Base-by-base conservation (phyloP, 2,113 vertebrate genomes). In the Nyctereutes procyonoides region DNA sequence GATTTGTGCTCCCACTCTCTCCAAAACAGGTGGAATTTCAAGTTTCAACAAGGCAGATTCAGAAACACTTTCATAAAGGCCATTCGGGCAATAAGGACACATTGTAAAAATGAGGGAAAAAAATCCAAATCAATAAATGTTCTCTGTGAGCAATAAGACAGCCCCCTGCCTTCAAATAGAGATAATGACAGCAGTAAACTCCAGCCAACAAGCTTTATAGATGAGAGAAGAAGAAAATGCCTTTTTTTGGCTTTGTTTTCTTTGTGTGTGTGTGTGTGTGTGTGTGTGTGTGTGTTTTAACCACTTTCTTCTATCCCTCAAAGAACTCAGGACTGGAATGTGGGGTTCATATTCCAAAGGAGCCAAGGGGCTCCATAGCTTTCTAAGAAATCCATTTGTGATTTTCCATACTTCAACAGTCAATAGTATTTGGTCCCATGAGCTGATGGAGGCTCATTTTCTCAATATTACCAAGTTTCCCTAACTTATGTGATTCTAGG, bases 101-200 rank as follows among this genome's bases (percentile, higher is more conserved):
- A 87, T 88, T 95, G 53, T 93, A 95, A 95, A 97, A 94, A 88
- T 48, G 65, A 80, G 24, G 38, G 85, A 84, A 88, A 74, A 91
- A 86, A 20, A 43, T 43, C 43, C 15, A 88, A 96, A 93, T 95
- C 89, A 97, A 93, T 97, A 96, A 90, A 90, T 95, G 35, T 93
- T 90, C 30, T 95, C 62, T 76, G 56, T 10, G 76, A 63, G 63
- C 88, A 80, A 88, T 95, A 96, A 92, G 80, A 95, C 56, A 96
- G 43, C 2, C 58, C n/a, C 15, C 26, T 89, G 74, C 22, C 76
- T 96, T 96, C 79, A 96, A 95, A 93, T 19, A 69, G n/a, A 83
- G 65, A 73, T 93, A 94, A 96, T 30, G 22, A 95, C 24, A 35
- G 9, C 58, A 92, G 43, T 83, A 96, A 96, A 90, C n/a, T 87